phyloP scores from a whole-genome alignment of 1,140 invertebrate genomes.

The Pissodes strobi region DNA sequence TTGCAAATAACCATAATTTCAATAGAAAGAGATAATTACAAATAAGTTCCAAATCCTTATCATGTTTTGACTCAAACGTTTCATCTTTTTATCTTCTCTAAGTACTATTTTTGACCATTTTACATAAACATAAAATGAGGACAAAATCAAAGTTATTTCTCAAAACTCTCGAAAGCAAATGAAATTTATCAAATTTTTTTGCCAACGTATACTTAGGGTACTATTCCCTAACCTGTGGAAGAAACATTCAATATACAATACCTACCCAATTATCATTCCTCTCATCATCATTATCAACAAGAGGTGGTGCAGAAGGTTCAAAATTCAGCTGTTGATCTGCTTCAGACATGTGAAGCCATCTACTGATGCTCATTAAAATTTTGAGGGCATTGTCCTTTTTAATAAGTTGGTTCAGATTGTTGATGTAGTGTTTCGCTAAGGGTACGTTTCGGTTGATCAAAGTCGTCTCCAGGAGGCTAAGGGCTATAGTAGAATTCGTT shows the following conservation, averaged over 20 bases:
- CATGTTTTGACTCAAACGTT: no score
- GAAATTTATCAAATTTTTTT: no score
- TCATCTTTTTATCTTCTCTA: no score
- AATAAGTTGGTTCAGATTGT: slow-evolving; percentile 46
- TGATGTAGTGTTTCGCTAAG: slow-evolving; percentile 50
- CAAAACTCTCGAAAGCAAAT: no score
- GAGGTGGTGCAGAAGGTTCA: slow-evolving; percentile 52
- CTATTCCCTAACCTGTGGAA: not conserved
- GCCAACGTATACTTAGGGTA: no score
- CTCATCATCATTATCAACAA: slow-evolving; percentile 48
- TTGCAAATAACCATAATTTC: no score
- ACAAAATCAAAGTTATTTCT: no score
- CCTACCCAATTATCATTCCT: slow-evolving; percentile 47
- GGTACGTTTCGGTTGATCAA: slow-evolving; percentile 49
- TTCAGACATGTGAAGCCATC: slow-evolving; percentile 36
- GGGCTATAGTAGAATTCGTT: slow-evolving; percentile 41
- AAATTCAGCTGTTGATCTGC: slow-evolving; percentile 40
- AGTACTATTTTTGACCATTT: no score
- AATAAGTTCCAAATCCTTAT: no score
- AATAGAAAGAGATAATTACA: no score
- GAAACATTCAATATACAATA: not conserved
- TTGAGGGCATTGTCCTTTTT: slow-evolving; percentile 45
- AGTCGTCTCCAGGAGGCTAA: slow-evolving; percentile 47
- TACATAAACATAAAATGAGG: no score
- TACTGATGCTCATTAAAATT: slow-evolving; percentile 42